These are phyloP conservation scores for Hypomecis atomaria DNA, from an alignment of 2,888 invertebrate species.

Conservation along the genomic window DNA sequence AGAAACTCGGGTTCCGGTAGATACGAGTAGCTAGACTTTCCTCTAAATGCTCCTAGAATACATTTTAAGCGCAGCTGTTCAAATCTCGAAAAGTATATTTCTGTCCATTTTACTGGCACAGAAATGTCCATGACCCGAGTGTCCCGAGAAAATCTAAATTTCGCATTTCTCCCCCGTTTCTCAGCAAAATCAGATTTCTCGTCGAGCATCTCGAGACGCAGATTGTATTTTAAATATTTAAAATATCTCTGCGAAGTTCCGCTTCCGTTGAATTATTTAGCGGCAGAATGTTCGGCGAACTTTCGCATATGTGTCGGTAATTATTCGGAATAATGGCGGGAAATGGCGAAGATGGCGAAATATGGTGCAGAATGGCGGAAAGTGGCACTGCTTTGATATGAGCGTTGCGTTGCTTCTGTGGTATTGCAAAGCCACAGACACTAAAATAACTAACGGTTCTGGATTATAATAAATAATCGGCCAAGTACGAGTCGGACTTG, in stretches of 20 bases:
- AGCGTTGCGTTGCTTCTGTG: no score
- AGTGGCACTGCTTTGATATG: conserved; percentile 2
- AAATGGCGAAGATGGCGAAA: conserved; percentile 10
- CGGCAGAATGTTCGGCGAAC: conserved; percentile 28
- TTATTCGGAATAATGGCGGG: conserved; percentile 42
- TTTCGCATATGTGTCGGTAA: conserved; percentile 45
- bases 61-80: conserved; percentile 6
- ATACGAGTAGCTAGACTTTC: no score
- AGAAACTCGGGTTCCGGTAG: no score
- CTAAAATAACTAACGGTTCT: not conserved
- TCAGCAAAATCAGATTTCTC: conserved; percentile 37
- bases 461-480: no score
- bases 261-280: conserved; percentile 39
- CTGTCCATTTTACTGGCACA: conserved; percentile 4
- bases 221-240: conserved; percentile 46
- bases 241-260: conserved; percentile 40
- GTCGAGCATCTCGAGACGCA: conserved; percentile 36
- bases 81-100: conserved; percentile 14
- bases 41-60: no score
- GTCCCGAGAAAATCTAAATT: conserved; percentile 22
- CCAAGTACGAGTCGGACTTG: no score
- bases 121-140: conserved; percentile 3
- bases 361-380: conserved; percentile 11
- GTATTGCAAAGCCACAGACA: no score
- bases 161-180: conserved; percentile 20